phyloP scores from a whole-genome alignment of 2,888 invertebrate species.

The Auanema freiburgensis region DNA sequence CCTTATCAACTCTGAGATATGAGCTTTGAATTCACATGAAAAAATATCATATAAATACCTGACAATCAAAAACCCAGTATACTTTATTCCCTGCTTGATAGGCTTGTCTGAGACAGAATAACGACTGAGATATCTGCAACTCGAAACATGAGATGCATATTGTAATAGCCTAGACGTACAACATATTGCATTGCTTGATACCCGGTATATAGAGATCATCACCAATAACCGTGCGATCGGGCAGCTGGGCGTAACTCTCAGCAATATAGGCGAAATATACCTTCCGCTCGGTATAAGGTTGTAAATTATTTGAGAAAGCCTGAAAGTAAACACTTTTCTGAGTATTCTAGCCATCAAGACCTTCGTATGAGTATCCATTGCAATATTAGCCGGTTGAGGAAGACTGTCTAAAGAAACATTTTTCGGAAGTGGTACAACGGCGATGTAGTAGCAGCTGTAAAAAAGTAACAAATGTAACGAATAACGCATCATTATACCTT shows the following conservation, averaged over 20 bases:
- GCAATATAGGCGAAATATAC: slow-evolving; percentile 63
- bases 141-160: neutral
- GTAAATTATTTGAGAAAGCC: slow-evolving; percentile 57
- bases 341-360: neutral
- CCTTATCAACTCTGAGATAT: slow-evolving; percentile 6
- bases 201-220: slow-evolving; percentile 44
- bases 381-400: slow-evolving; percentile 50
- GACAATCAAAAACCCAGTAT: slow-evolving; percentile 63
- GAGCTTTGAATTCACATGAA: slow-evolving; percentile 7
- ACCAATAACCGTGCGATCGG: slow-evolving; percentile 56
- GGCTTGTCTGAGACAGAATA: slow-evolving; percentile 53
- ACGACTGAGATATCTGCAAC: slow-evolving; percentile 50
- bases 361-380: slow-evolving; percentile 52
- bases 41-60: slow-evolving; percentile 17
- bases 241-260: slow-evolving; percentile 57
- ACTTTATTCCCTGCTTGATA: slow-evolving; percentile 50
- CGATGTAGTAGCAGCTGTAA: slow-evolving; percentile 62
- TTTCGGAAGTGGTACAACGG: slow-evolving; percentile 57
- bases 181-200: slow-evolving; percentile 52
- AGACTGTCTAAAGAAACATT: slow-evolving; percentile 55
- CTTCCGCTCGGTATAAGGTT: slow-evolving; percentile 39
- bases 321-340: slow-evolving; percentile 11
- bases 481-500: slow-evolving; percentile 28
- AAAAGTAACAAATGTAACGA: too few relatives aligned
- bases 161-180: slow-evolving; percentile 21